phyloP scores from a whole-genome alignment of 2,888 invertebrate genomes.

The Drosophila prostipennis region DNA sequence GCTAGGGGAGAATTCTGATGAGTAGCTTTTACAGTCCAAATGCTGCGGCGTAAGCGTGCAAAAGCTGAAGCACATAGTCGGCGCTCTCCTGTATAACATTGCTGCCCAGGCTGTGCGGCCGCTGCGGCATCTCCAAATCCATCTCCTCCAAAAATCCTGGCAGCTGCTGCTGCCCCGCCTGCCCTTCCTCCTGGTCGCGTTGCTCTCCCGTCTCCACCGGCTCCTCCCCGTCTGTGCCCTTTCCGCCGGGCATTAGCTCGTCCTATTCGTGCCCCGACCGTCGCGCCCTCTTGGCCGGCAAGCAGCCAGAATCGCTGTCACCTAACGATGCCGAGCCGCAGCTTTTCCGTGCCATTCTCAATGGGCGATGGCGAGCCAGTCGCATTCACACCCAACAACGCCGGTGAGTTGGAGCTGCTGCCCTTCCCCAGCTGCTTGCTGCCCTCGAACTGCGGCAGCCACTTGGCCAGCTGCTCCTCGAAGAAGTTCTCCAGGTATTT shows the following conservation, averaged over 20 bases:
- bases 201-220: conserved; percentile 33
- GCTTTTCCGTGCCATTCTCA: conserved; percentile 79
- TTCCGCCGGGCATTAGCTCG: conserved; percentile 64
- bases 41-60: conserved; percentile 68
- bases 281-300: conserved; percentile 81
- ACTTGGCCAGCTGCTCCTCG: conserved; percentile 91
- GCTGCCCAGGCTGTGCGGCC: conserved; percentile 64
- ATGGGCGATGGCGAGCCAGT: conserved; percentile 69
- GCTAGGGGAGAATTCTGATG: conserved; percentile 41
- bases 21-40: conserved; percentile 61
- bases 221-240: conserved; percentile 48
- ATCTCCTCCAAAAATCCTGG: conserved; percentile 37
- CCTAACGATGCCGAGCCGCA: conserved; percentile 69
- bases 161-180: conserved; percentile 24
- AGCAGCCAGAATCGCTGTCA: conserved; percentile 80
- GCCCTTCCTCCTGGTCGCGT: conserved; percentile 6
- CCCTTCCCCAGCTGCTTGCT: conserved; percentile 43
- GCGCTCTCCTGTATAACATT: conserved; percentile 68
- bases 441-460: conserved; percentile 90
- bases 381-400: conserved; percentile 49
- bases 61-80: conserved; percentile 65
- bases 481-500: conserved; percentile 93
- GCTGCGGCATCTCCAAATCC: conserved; percentile 58
- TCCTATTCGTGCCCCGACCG: conserved; percentile 81
- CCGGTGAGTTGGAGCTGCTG: conserved; percentile 68